Evolutionary conservation across 2,888 invertebrate genomes (phyloP), one percentile per base, ranked within the genome.

Genomic region (Ophion slaviceki): DNA sequence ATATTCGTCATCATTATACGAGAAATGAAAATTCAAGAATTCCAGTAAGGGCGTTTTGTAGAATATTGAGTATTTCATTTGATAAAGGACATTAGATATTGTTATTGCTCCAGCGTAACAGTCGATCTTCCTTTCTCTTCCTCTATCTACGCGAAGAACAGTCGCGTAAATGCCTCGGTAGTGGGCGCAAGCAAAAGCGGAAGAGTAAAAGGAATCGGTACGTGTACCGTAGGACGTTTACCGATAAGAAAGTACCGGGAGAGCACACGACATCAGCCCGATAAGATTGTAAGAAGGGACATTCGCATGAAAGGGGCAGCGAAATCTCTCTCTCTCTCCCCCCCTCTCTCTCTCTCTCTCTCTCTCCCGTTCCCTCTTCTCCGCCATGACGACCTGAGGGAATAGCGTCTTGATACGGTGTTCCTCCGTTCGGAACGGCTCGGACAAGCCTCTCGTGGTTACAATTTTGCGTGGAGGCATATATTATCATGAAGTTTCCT

Each of bases 191-290:
- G 80, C 82, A 84, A 85, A 86, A 88, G 86, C 87, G 87, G 82
- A 88, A 87, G 86, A 87, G 85, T 82, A 83, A 86, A 86, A 82
- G 80, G 78, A 84, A 85, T 80, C 82, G 82, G 86, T 86, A 86
- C 87, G 82, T 88, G 87, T 88, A 88, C 82, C 81, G 83, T 81
- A 87, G 85, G 88, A 88, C 87, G 85, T 82, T 88, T 83, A 84
- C 79, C 86, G 88, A 88, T 88, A 88, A 88, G 87, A 86, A 81
- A 84, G 87, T 85, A 87, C 84, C 87, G 85, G 67, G 71, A 82
- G 86, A 87, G 86, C 86, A 84, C 81, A 74, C 67, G 81, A 88
- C 88, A 88, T 88, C 87, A 88, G 71, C 28, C 64, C 83, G 88
- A 88, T 88, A 88, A 88, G 88, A 88, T 88, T 87, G 86, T 79